Base-by-base conservation (phyloP, 2,888 invertebrate species). In the Muschampia plurimacula region DNA sequence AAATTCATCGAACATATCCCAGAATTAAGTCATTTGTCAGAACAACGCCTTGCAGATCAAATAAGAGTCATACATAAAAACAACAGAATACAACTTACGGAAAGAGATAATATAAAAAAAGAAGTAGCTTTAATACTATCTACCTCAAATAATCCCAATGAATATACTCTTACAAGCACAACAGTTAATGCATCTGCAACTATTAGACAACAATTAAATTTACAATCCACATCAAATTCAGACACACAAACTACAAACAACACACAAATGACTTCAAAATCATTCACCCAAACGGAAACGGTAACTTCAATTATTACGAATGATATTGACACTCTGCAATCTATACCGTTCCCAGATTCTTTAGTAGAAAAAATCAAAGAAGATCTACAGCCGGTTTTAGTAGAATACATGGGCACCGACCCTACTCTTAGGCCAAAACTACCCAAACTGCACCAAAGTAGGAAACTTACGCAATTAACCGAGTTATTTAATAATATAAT, bases 361-460 rank as follows among this genome's bases (percentile, higher is more conserved):
- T 7, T 0, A 8, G 7, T 2, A 36, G 52, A 66, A 15, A 52
- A 4, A 12, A 7, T 44, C 3, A 52, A n/a, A 10, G n/a, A 49
- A 57, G 28, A 57, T 13, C 13, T 67, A 55, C 15, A 41, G 7
- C 2, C 57, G 36, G 13, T n/a, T 12, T 41, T 72, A 36, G 49
- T 46, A 57, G 6, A 64, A 32, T 71, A 49, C 6, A 13, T 66
- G 13, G 66, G 62, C 32, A 46, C 57, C 15, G 59, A 74, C 36
- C 69, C 69, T 2, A 44, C 36, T 12, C 2, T 15, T 13, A 36
- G 73, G 41, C 67, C 60, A 10, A 73, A 67, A 69, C 71, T 69
- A 64, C 74, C 62, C 3, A 60, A 64, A 74, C 39, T 66, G 12
- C 69, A 52, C 60, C 69, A 69, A 15, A 69, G 66, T 9, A 22